These are phyloP conservation scores for Hermetia illucens DNA, from an alignment of 1,140 invertebrate species.

Conservation along the genomic window DNA sequence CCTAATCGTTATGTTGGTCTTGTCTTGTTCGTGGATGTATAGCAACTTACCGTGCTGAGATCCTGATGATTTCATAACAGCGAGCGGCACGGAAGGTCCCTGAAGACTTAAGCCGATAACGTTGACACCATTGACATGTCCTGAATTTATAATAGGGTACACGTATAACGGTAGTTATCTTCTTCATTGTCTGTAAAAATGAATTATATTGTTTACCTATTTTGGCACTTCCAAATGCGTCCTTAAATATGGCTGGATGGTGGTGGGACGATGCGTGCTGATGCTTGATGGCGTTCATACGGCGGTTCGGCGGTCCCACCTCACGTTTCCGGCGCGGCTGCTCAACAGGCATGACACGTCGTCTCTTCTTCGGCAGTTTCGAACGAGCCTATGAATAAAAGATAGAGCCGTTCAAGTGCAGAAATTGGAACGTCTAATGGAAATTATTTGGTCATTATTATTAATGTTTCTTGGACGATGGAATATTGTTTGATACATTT, in stretches of 20 bases:
- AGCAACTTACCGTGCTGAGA: constrained; percentile 2
- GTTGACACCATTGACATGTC: constrained; percentile 53
- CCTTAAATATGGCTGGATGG: constrained; percentile 40
- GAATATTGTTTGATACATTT: no score
- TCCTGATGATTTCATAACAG: constrained; percentile 15
- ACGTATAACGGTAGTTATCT: no score
- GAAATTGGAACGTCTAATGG: no score
- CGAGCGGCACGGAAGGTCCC: constrained; percentile 37
- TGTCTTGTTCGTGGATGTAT: no score
- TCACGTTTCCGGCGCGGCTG: constrained; percentile 48
- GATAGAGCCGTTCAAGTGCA: background rate
- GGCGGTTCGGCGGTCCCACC: constrained; percentile 41
- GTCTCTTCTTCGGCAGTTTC: constrained; percentile 73
- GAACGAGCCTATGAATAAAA: constrained; percentile 53
- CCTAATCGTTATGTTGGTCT: no score
- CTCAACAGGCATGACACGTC: constrained; percentile 70
- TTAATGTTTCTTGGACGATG: no score
- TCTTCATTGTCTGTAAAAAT: constrained; percentile 1
- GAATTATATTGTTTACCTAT: constrained; percentile 36
- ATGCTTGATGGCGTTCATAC: constrained; percentile 74
- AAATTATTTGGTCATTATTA: no score
- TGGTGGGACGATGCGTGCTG: constrained; percentile 37
- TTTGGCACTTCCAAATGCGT: constrained; percentile 42
- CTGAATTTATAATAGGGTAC: no score
- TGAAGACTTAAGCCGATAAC: constrained; percentile 51